Evolutionary conservation across 2,797 vertebrate genomes (phyloP).

Genomic region (Crax fasciolata): DNA sequence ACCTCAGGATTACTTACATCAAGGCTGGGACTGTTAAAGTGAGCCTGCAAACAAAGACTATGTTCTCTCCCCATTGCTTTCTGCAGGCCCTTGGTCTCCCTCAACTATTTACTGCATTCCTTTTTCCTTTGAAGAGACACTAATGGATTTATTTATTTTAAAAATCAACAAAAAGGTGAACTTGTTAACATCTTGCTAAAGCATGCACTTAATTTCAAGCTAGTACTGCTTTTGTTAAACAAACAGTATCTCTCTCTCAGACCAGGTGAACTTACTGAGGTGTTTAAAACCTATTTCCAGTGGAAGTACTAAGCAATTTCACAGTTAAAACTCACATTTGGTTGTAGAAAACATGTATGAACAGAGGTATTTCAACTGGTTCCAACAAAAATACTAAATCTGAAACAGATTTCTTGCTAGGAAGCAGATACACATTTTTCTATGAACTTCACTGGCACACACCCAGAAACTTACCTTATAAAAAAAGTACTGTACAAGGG

Average conservation of each 20-base stretch:
- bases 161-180: background rate
- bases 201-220: background rate
- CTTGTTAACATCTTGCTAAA: background rate
- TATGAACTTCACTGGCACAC: conserved; percentile 3
- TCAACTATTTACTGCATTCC: background rate
- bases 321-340: background rate
- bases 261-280: background rate
- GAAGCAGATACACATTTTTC: background rate
- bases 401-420: background rate
- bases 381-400: background rate
- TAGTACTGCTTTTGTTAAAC: background rate
- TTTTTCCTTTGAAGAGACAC: background rate
- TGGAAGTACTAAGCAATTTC: background rate
- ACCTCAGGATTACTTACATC: background rate
- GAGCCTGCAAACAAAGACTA: background rate
- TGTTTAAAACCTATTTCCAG: background rate
- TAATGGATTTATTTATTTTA: background rate
- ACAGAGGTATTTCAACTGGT: background rate
- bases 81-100: background rate
- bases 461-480: conserved; percentile 91
- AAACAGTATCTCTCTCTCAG: background rate
- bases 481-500: conserved; percentile 99
- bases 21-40: background rate
- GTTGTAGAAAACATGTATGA: background rate
- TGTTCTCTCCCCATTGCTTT: background rate